phyloP scores from a whole-genome alignment of 2,113 vertebrate genomes.

The Litocranius walleri region DNA sequence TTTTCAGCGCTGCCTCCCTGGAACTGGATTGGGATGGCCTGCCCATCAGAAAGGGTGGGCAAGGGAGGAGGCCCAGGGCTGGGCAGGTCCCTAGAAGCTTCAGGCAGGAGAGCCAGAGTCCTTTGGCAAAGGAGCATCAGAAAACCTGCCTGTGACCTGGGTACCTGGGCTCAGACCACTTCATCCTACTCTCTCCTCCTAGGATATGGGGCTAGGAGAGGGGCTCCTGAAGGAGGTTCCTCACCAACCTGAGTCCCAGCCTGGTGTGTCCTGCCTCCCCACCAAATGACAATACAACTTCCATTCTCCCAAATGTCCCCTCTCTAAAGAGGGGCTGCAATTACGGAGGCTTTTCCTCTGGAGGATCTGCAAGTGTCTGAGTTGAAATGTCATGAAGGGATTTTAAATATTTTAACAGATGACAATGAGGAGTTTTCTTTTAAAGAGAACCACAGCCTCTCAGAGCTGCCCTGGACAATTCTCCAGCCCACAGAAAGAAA shows the following conservation, averaged over 20 bases:
- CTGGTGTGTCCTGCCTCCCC: neutral
- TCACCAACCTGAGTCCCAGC: neutral
- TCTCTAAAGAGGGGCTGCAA: neutral
- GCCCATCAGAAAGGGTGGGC: neutral
- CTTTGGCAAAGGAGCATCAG: neutral
- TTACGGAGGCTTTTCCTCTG: neutral
- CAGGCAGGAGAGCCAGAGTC: neutral
- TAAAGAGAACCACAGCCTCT: neutral
- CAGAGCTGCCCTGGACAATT: neutral
- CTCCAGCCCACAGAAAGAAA: neutral
- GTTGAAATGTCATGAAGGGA: neutral
- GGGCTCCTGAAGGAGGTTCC: neutral
- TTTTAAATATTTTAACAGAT: slow-evolving; percentile 30
- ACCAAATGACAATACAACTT: neutral
- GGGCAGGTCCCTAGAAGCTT: neutral
- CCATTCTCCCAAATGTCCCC: neutral
- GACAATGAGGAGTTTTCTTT: neutral
- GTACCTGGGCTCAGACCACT: neutral
- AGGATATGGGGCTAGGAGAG: neutral
- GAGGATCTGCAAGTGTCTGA: neutral
- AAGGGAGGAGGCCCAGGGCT: neutral
- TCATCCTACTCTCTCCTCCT: neutral
- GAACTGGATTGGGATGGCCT: neutral
- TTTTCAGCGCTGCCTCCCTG: neutral
- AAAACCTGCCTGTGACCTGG: neutral